Conservation (phyloP, 2,113 vertebrate genomes). For the Hystrix brachyura region DNA sequence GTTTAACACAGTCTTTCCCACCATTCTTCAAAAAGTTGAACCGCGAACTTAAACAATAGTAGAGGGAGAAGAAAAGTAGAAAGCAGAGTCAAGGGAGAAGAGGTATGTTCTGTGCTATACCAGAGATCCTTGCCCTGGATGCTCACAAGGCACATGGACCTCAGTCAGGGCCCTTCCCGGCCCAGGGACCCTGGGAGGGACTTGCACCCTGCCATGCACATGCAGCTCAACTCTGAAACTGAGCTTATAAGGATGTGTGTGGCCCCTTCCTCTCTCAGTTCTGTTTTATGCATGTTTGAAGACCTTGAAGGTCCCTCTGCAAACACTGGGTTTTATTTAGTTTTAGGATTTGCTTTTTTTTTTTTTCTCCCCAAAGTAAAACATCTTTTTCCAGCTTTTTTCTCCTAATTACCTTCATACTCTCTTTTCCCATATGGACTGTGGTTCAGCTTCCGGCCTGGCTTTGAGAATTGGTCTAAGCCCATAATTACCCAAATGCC, state of each 20-base stretch:
- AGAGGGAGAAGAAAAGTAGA: slow-evolving; percentile 69
- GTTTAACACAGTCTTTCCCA: slow-evolving; percentile 58
- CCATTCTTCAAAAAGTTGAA: slow-evolving; percentile 54
- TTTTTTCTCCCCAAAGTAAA: slow-evolving; percentile 56
- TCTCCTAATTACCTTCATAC: slow-evolving; percentile 52
- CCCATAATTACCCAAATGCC: slow-evolving; percentile 67
- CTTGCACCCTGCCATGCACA: background rate
- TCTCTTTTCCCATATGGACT: slow-evolving; percentile 65
- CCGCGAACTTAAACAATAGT: slow-evolving; percentile 77
- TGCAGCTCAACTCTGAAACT: slow-evolving; percentile 5
- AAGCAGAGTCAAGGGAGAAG: slow-evolving; percentile 54
- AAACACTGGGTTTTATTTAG: slow-evolving; percentile 57
- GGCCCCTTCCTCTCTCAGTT: slow-evolving; percentile 47
- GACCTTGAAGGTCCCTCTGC: background rate
- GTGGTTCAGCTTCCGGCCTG: slow-evolving; percentile 55
- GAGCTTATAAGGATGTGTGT: slow-evolving; percentile 67
- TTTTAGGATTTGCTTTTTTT: background rate
- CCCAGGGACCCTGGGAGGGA: background rate
- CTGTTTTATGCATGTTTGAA: slow-evolving; percentile 40
- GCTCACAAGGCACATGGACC: slow-evolving; percentile 46
- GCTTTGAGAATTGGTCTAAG: slow-evolving; percentile 51
- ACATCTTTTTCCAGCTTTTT: slow-evolving; percentile 58
- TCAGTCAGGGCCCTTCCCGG: slow-evolving; percentile 36
- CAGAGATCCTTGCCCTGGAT: slow-evolving; percentile 27
- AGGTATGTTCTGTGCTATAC: slow-evolving; percentile 66